Base-by-base conservation (phyloP, 2,888 invertebrate genomes). In the Unio pictorum region DNA sequence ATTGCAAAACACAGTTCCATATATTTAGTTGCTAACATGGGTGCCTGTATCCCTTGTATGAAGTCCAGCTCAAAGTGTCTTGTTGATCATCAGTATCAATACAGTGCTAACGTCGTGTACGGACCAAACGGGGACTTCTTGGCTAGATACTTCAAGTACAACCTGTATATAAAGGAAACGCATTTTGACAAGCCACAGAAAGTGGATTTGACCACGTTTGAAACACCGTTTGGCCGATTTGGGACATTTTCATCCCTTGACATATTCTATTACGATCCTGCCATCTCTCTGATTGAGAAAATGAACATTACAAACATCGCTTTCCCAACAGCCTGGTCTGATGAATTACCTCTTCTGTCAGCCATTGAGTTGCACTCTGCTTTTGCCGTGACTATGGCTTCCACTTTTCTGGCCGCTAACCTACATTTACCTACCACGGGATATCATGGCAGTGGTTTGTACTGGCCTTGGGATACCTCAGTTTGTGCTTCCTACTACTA, bases 161-260 rank as follows among this genome's bases (percentile, higher is more conserved):
- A 92, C 82, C 81, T 92, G 23, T 92, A 90, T 75, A 82, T 83
- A 4, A 92, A 92, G 74, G 75, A 75, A 61, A 23, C 23, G 4
- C 71, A 75, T 3, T 90, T 91, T 73, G 91, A 93, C 76, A 61
- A 73, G n/a, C 81, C 86, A 4, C 26, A 62, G 5, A 57, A 60
- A 23, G 71, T 72, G 4, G 82, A 86, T 58, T 66, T 71, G 23
- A 73, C 73, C 54, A 68, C 64, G 20, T 85, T 86, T 71, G 73
- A 80, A 26, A 84, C 86, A 5, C 75, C 78, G 1, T 81, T 81
- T 68, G 81, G 81, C 17, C 65, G 66, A n/a, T 78, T 81, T 63
- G 95, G 95, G 1, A 93, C 94, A 78, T 94, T 94, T 86, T 93
- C 94, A 64, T 96, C 96, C 88, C 95, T 95, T 86, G 96, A 96